Evolutionary conservation across 53 echinoderm and acorn worm genomes (phyloP).

Genomic region (Zoroaster sp.): DNA sequence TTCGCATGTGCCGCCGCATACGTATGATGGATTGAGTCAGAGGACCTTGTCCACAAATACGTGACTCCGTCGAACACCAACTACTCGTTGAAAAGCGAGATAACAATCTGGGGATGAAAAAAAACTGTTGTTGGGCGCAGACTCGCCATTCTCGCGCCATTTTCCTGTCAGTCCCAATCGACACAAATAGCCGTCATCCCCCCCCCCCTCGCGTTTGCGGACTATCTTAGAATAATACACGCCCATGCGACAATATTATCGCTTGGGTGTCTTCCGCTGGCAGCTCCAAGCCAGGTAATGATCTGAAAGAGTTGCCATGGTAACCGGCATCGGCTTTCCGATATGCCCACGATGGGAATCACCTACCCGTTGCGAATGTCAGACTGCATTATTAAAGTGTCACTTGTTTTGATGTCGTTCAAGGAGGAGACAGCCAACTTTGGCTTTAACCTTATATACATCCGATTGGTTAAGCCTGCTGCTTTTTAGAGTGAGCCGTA

Average conservation of each 20-base stretch:
- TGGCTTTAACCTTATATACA: too few species aligned
- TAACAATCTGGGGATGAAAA: constrained; percentile 2
- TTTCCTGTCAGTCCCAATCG: constrained; percentile 45
- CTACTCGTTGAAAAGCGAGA: constrained; percentile 21
- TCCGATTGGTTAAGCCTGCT: too few species aligned
- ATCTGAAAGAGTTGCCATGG: neutral
- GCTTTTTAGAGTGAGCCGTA: too few species aligned
- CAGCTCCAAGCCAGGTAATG: neutral
- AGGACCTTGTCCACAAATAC: neutral
- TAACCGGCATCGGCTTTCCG: neutral
- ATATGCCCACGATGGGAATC: neutral
- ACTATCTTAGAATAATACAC: neutral
- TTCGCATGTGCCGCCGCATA: neutral
- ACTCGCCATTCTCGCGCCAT: constrained; percentile 7
- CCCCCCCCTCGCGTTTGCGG: neutral
- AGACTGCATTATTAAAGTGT: constrained; percentile 30
- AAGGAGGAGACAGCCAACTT: neutral
- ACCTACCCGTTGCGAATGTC: constrained; percentile 11
- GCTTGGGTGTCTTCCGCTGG: constrained; percentile 7
- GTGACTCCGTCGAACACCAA: constrained; percentile 22
- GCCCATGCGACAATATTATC: neutral
- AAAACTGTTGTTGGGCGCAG: neutral
- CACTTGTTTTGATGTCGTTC: constrained; percentile 9
- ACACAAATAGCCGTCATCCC: constrained; percentile 24
- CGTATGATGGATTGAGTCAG: neutral